phyloP scores from a whole-genome alignment of 2,113 vertebrate genomes.

The Dasyurus viverrinus region DNA sequence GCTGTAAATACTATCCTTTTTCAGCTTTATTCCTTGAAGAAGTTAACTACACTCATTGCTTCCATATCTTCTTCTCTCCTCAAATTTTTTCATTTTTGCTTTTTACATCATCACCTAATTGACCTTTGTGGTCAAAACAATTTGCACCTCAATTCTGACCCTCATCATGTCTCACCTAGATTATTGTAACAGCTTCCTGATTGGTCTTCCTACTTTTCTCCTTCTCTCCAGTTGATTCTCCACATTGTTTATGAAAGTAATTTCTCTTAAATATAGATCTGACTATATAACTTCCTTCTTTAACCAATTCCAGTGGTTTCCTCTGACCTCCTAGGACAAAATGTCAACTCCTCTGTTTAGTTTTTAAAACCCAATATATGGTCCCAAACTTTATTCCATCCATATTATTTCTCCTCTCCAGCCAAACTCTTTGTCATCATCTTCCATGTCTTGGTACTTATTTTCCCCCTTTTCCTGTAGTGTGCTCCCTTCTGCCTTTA shows the following conservation, averaged over 20 bases:
- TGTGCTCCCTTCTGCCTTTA: not conserved
- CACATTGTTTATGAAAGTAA: not conserved
- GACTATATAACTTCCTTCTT: not conserved
- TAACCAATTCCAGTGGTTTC: not conserved
- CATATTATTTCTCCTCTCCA: not conserved
- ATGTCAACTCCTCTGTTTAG: not conserved
- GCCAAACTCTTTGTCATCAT: not conserved
- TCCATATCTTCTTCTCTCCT: too few species aligned
- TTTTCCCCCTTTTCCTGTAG: not conserved
- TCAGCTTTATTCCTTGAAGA: too few species aligned
- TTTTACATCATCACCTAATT: too few species aligned
- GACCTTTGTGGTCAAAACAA: too few species aligned
- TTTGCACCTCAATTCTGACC: too few species aligned
- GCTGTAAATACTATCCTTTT: too few species aligned
- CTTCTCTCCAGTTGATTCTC: not conserved
- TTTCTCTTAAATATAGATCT: not conserved
- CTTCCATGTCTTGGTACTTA: too few species aligned
- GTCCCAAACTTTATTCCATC: not conserved
- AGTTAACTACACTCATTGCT: too few species aligned
- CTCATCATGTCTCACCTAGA: too few species aligned
- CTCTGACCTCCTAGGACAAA: not conserved
- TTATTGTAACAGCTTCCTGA: too few species aligned
- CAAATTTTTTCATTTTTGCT: too few species aligned
- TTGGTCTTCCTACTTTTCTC: too few species aligned
- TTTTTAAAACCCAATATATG: not conserved